Conservation (phyloP, 2,888 invertebrate genomes). For the Agrenia bidenticulata region DNA sequence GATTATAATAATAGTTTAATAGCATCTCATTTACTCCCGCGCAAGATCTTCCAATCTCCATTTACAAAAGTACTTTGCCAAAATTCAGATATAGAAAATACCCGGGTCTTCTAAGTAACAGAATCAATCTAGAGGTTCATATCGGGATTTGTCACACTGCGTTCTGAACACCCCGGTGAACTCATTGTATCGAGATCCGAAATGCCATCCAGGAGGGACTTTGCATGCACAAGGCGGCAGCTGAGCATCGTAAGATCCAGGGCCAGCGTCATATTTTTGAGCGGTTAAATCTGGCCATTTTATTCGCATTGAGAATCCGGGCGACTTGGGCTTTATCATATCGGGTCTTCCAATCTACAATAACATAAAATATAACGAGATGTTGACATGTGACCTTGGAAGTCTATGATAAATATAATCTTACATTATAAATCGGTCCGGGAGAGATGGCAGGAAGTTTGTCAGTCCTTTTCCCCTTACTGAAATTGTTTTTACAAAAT, state of each 20-base stretch:
- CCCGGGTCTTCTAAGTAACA: background rate
- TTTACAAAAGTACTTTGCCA: too few species aligned
- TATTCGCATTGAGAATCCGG: constrained; percentile 32
- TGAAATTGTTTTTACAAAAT: background rate
- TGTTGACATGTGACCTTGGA: background rate
- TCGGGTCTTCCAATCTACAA: constrained; percentile 22
- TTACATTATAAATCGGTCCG: constrained; percentile 34
- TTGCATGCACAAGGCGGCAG: constrained; percentile 26
- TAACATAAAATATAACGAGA: background rate
- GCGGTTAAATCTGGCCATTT: constrained; percentile 21
- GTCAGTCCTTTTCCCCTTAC: too few species aligned
- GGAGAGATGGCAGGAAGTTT: constrained; percentile 19
- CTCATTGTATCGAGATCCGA: constrained; percentile 37
- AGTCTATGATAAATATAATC: too few species aligned
- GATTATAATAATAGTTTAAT: too few species aligned
- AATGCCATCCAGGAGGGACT: constrained; percentile 23
- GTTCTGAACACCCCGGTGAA: constrained; percentile 41
- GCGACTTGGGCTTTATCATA: constrained; percentile 18
- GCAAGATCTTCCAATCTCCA: too few species aligned
- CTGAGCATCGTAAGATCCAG: constrained; percentile 34
- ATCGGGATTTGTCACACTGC: constrained; percentile 32
- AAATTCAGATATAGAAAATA: too few species aligned
- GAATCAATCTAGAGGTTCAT: constrained; percentile 35
- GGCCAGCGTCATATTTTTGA: constrained; percentile 23
- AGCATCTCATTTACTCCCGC: too few species aligned